phyloP scores from a whole-genome alignment of 2,797 vertebrate genomes.

The Mionectes olivaceus region DNA sequence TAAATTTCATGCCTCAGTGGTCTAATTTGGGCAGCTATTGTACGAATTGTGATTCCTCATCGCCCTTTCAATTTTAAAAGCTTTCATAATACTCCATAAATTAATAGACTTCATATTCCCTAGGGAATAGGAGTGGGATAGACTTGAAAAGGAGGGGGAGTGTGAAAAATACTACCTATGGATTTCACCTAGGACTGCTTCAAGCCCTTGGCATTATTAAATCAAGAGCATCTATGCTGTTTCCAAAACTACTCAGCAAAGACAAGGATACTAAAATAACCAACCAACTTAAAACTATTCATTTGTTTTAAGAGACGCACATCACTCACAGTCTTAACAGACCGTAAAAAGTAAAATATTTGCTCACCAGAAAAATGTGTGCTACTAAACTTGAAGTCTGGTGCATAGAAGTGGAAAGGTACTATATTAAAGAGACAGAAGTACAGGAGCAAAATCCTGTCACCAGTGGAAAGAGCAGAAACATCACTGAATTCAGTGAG shows the following conservation, averaged over 20 bases:
- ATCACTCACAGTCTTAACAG: neutral
- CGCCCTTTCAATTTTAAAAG: neutral
- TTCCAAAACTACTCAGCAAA: neutral
- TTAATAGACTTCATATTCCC: neutral
- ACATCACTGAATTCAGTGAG: neutral
- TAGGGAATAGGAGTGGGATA: neutral
- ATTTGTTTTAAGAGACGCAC: neutral
- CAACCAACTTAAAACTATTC: neutral
- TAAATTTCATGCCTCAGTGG: neutral
- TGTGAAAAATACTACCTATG: neutral
- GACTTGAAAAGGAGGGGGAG: neutral
- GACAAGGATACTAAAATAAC: neutral
- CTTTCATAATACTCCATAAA: neutral
- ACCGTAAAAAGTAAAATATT: neutral
- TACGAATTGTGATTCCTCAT: neutral
- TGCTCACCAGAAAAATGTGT: neutral
- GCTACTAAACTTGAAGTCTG: neutral
- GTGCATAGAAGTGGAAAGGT: neutral
- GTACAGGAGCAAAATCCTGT: neutral
- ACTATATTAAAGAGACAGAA: neutral
- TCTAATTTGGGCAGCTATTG: neutral
- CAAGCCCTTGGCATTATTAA: neutral
- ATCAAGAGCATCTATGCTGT: neutral
- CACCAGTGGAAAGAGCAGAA: neutral
- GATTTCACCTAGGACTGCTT: neutral